These are phyloP conservation scores for Schizotus pectinicornis DNA, from an alignment of 2,888 invertebrate genomes.

Conservation along the genomic window DNA sequence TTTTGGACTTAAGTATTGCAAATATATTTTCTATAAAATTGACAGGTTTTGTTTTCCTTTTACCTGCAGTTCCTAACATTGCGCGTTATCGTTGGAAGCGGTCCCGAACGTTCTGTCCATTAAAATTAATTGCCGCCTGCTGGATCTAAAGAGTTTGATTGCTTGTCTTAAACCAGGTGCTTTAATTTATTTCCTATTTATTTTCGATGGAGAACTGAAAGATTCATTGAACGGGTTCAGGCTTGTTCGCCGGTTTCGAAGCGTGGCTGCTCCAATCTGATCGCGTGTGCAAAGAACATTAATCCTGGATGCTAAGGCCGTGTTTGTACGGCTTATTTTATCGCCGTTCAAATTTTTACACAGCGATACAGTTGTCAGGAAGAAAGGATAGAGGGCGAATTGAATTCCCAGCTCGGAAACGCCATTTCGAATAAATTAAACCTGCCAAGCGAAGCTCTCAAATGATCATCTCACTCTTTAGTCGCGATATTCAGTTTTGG, in stretches of 20 bases:
- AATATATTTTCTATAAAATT: too few relatives aligned
- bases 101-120: background rate
- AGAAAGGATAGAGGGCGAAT: constrained; percentile 1
- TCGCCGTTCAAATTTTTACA: constrained; percentile 13
- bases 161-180: constrained; percentile 7
- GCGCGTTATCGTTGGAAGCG: background rate
- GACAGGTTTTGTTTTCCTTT: background rate
- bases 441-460: too few relatives aligned
- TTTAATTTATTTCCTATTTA: constrained; percentile 7
- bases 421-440: too few relatives aligned
- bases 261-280: constrained; percentile 24
- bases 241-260: constrained; percentile 13
- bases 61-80: background rate
- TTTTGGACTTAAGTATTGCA: too few relatives aligned
- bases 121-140: background rate
- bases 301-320: constrained; percentile 20
- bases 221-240: constrained; percentile 16
- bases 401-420: background rate
- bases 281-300: constrained; percentile 32
- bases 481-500: too few relatives aligned
- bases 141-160: background rate
- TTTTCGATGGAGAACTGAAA: background rate
- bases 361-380: constrained; percentile 7
- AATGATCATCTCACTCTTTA: too few relatives aligned
- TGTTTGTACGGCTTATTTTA: constrained; percentile 13